Evolutionary conservation across 1,140 invertebrate genomes (phyloP).

Genomic region (Homarus americanus): DNA sequence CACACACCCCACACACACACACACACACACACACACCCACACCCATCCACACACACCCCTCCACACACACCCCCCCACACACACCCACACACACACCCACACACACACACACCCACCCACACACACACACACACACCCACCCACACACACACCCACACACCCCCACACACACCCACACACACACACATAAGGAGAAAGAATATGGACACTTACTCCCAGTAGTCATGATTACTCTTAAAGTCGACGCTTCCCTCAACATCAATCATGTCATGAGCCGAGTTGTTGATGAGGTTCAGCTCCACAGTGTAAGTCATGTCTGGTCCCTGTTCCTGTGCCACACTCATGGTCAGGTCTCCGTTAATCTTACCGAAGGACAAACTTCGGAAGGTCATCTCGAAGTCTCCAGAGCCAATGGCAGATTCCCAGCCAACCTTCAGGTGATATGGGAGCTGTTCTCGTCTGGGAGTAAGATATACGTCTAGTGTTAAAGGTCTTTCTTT

Average conservation of each 20-base stretch:
- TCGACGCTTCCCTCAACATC: conserved; percentile 52
- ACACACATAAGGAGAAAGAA: no score
- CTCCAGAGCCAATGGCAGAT: conserved; percentile 34
- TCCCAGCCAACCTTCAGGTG: conserved; percentile 54
- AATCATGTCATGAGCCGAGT: conserved; percentile 52
- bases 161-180: no score
- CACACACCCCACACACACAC: no score
- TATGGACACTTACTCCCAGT: conserved; percentile 74
- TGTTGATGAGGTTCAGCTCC: conserved; percentile 53
- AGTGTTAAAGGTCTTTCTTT: background rate
- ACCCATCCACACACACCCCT: no score
- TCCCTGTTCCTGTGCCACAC: background rate
- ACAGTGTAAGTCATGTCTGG: conserved; percentile 47
- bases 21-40: no score
- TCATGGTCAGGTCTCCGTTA: conserved; percentile 36
- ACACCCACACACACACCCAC: no score
- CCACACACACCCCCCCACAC: no score
- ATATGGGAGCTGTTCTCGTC: conserved; percentile 33
- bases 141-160: no score
- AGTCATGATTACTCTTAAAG: conserved; percentile 60
- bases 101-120: no score
- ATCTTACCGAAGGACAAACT: conserved; percentile 37
- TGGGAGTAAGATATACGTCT: background rate
- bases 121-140: no score
- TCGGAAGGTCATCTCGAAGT: conserved; percentile 36